These are phyloP conservation scores for Esox niger DNA, from an alignment of 2,113 vertebrate species.

Conservation along the genomic window DNA sequence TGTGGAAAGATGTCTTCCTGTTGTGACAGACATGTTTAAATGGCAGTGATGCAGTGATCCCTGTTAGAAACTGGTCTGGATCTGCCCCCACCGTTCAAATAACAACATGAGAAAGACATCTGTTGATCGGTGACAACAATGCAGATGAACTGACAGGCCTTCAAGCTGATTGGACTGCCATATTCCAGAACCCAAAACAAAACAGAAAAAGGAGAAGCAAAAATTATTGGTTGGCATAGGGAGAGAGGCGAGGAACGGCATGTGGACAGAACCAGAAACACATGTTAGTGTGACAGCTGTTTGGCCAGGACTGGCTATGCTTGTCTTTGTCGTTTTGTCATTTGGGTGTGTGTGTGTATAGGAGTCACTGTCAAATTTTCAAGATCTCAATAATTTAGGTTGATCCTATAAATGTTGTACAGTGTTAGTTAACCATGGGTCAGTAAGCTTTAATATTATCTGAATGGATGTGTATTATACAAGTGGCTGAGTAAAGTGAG, in stretches of 20 bases:
- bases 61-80: background rate
- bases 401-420: background rate
- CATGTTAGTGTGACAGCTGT: background rate
- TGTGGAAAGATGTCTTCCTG: conserved; percentile 6
- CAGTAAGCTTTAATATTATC: too few species aligned
- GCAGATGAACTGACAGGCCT: background rate
- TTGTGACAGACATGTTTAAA: background rate
- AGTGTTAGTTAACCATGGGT: background rate
- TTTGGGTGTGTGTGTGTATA: background rate
- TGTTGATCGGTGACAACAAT: background rate
- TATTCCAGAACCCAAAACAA: background rate
- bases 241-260: background rate
- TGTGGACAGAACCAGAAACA: background rate
- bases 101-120: background rate
- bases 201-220: background rate
- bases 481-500: conserved; percentile 1
- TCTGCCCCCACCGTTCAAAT: background rate
- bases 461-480: background rate
- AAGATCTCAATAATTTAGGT: background rate
- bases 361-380: background rate
- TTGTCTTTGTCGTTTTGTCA: too few species aligned
- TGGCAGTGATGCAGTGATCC: conserved; percentile 14
- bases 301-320: background rate
- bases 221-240: background rate
- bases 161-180: conserved; percentile 1